phyloP scores from a whole-genome alignment of 2,113 vertebrate species.

The Lepisosteus osseus region DNA sequence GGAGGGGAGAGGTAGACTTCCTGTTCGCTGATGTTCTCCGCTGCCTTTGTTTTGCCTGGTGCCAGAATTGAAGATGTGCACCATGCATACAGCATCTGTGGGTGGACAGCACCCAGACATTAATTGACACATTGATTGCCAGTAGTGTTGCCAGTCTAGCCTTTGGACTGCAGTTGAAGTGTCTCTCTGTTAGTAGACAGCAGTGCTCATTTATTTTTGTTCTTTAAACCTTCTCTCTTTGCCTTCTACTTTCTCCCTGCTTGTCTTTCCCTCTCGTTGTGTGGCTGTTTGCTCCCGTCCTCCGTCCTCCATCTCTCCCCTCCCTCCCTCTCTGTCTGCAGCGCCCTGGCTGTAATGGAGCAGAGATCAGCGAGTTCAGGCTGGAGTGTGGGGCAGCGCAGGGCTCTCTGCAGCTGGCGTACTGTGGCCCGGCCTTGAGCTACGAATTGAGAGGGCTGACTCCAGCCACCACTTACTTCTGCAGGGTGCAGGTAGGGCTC shows the following conservation, averaged over 20 bases:
- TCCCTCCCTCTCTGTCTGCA: conserved; percentile 25
- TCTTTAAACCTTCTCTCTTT: neutral
- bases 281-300: too few relatives aligned
- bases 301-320: too few relatives aligned
- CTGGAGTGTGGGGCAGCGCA: conserved; percentile 69
- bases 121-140: too few relatives aligned
- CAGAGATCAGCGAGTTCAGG: conserved; percentile 62
- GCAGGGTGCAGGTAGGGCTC: conserved; percentile 70
- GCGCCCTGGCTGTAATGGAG: conserved; percentile 62
- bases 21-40: too few relatives aligned
- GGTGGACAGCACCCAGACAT: too few relatives aligned
- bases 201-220: neutral
- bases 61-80: too few relatives aligned
- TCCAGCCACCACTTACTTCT: conserved; percentile 70
- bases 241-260: neutral
- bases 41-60: too few relatives aligned
- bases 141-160: too few relatives aligned
- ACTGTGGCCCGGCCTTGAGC: conserved; percentile 58
- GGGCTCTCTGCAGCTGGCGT: conserved; percentile 59
- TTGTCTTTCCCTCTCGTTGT: neutral
- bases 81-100: too few relatives aligned
- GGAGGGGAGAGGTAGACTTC: too few relatives aligned
- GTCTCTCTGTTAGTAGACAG: too few relatives aligned
- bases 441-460: conserved; percentile 68
- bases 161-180: too few relatives aligned